Conservation (phyloP, 2,797 vertebrate genomes). For the Sebastes ruberrimus region DNA sequence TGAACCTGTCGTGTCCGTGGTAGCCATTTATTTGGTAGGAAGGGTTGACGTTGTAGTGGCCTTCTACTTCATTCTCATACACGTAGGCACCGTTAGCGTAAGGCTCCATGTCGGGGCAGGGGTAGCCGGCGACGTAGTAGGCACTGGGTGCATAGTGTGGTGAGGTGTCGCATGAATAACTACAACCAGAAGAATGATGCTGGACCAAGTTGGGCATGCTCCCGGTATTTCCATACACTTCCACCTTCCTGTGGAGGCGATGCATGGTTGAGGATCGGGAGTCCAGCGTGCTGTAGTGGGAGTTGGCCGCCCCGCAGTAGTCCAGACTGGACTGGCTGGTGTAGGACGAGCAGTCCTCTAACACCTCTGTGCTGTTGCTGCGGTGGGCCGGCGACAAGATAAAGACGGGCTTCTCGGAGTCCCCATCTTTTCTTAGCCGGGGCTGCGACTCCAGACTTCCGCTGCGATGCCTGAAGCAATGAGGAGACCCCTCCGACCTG, state of each 20-base stretch:
- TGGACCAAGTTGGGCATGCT: slow-evolving; percentile 96
- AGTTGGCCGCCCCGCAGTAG: slow-evolving; percentile 82
- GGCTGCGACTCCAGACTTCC: slow-evolving; percentile 94
- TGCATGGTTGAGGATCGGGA: slow-evolving; percentile 87
- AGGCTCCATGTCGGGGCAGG: slow-evolving; percentile 83
- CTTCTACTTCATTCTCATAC: slow-evolving; percentile 93
- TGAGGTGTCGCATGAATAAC: slow-evolving; percentile 82
- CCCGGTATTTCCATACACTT: slow-evolving; percentile 88
- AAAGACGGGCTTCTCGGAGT: slow-evolving; percentile 86
- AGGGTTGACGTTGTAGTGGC: slow-evolving; percentile 94
- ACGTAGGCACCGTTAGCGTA: slow-evolving; percentile 87
- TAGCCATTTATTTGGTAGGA: slow-evolving; percentile 88
- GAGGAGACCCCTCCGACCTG: slow-evolving; percentile 87
- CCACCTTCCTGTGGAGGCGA: slow-evolving; percentile 87
- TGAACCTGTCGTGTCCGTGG: slow-evolving; percentile 86
- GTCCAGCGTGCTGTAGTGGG: slow-evolving; percentile 80
- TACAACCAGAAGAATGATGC: slow-evolving; percentile 82
- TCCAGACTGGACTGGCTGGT: slow-evolving; percentile 95
- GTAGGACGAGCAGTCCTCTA: slow-evolving; percentile 94
- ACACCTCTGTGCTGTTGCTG: slow-evolving; percentile 92
- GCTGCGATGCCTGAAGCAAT: slow-evolving; percentile 90
- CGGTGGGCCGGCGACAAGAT: slow-evolving; percentile 87
- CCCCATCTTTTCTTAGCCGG: slow-evolving; percentile 80
- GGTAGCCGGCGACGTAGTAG: slow-evolving; percentile 89
- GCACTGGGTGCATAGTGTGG: slow-evolving; percentile 82